Evolutionary conservation across 2,113 vertebrate species (phyloP), one percentile per base, ranked within the genome.

Genomic region (Xiphophorus maculatus): DNA sequence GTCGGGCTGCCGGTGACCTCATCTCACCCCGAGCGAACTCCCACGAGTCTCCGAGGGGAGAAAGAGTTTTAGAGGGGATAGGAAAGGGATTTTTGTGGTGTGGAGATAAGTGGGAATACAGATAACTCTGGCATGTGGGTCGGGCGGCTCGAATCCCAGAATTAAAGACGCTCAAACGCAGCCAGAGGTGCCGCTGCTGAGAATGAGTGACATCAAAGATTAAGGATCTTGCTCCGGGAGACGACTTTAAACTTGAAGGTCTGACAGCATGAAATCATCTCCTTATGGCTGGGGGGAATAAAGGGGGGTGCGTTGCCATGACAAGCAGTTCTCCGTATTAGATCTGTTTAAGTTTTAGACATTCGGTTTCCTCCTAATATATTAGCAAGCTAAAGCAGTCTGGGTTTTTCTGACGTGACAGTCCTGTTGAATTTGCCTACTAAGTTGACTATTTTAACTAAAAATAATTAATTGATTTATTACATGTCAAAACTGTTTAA

Each of bases 91-190:
- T 82, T 12, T 81, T 40, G 69, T 22, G 12, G 64, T 72, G 73
- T 2, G 5, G 13, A 81, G 72, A 74, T 11, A 22, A 80, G 78
- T 29, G 63, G 40, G 76, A 84, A 79, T 87, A 28, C 69, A 71
- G 71, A 81, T 82, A 71, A 84, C 75, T 27, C 78, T 73, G 66
- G 70, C 54, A 83, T 80, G 76, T 85, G 58, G 74, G 76, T 77
- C 70, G 27, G 19, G 69, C 3, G 17, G 71, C 78, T 88, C 48
- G 64, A 73, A 75, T 58, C 63, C 69, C 64, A 70, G n/a, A 6
- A 48, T 66, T 73, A 80, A 51, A 63, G 77, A 60, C 40, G 64
- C 61, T 73, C 62, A 2, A 10, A n/a, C 25, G 10, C 51, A 71
- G 83, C 80, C 77, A 0, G 35, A 60, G 40, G 71, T 32, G 62